These are phyloP conservation scores for Plecotus auritus DNA, from an alignment of 2,113 vertebrate genomes.

Conservation along the genomic window DNA sequence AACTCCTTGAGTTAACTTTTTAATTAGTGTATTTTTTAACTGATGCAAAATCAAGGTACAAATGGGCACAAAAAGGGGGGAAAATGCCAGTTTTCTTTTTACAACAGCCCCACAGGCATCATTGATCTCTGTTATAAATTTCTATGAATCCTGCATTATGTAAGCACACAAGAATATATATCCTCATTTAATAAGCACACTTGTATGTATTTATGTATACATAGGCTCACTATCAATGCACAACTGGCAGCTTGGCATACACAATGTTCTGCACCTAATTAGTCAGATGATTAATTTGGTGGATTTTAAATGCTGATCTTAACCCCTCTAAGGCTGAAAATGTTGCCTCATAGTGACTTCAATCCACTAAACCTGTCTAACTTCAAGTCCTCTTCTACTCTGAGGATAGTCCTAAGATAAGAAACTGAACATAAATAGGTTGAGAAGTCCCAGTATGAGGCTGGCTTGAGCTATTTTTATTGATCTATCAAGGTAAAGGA, in stretches of 20 bases:
- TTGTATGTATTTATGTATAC: background rate
- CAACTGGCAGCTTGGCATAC: background rate
- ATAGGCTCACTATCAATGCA: background rate
- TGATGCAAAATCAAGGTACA: slow-evolving; percentile 18
- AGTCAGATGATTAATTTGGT: background rate
- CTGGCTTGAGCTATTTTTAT: background rate
- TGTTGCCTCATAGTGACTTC: background rate
- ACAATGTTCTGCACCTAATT: background rate
- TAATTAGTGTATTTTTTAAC: background rate
- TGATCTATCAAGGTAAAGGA: background rate
- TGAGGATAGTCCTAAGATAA: slow-evolving; percentile 3
- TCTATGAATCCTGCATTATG: background rate
- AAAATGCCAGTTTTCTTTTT: background rate
- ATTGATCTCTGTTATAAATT: background rate
- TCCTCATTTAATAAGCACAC: background rate
- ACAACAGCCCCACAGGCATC: background rate
- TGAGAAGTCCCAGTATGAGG: background rate
- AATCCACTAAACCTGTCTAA: background rate
- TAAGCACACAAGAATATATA: background rate
- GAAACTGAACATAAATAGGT: background rate
- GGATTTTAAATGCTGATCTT: background rate
- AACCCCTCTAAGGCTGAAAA: background rate
- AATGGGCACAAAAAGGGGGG: background rate
- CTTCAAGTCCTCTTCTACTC: background rate
- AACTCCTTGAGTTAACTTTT: background rate